phyloP scores from a whole-genome alignment of 2,113 vertebrate genomes.

The Colinus virginianus region DNA sequence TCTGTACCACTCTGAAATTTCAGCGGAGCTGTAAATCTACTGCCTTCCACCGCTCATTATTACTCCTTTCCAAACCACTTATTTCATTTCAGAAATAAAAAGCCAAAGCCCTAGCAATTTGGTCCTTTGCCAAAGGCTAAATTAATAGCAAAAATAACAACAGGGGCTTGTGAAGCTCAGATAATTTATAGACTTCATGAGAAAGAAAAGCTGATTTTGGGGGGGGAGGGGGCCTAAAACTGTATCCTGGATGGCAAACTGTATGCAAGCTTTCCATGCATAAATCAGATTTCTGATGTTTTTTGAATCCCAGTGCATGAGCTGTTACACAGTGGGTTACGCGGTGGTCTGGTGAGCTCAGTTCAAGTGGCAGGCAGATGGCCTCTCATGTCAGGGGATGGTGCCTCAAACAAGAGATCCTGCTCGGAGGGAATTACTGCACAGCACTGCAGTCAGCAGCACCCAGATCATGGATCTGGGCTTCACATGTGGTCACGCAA shows the following conservation, averaged over 20 bases:
- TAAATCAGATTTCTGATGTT: slow-evolving; percentile 17
- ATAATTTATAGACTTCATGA: slow-evolving; percentile 20
- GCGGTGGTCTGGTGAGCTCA: neutral
- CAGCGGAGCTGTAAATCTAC: slow-evolving; percentile 57
- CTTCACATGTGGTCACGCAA: neutral
- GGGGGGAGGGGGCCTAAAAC: slow-evolving; percentile 25
- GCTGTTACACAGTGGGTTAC: neutral
- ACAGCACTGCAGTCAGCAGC: neutral
- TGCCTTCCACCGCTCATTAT: slow-evolving; percentile 15
- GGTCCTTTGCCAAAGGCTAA: slow-evolving; percentile 3
- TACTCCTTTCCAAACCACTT: slow-evolving; percentile 32
- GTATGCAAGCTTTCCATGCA: neutral
- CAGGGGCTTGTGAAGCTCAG: slow-evolving; percentile 38
- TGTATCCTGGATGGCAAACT: neutral
- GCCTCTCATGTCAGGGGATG: neutral
- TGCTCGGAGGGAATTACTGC: accelerated
- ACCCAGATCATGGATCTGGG: neutral
- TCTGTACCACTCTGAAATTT: slow-evolving; percentile 58
- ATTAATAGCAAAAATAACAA: slow-evolving; percentile 70
- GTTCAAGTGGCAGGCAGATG: neutral
- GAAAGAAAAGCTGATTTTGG: slow-evolving; percentile 16
- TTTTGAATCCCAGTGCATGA: neutral
- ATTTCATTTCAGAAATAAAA: slow-evolving; percentile 45
- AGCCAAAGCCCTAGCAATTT: slow-evolving; percentile 48
- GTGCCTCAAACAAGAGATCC: neutral